Evolutionary conservation across 2,888 invertebrate species (phyloP), one percentile per base, ranked within the genome.

Genomic region (Heliconius erato): DNA sequence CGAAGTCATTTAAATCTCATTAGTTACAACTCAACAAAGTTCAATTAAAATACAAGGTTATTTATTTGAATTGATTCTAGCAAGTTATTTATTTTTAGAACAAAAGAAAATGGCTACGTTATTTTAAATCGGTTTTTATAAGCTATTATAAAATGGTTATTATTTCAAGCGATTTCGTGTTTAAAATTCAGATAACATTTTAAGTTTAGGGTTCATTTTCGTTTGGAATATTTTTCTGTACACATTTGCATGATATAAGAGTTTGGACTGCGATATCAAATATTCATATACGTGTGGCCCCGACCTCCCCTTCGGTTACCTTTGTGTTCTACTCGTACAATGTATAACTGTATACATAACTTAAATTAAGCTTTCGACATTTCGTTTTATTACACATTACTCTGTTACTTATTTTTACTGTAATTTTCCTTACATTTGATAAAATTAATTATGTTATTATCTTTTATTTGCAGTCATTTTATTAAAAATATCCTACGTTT

Each of bases 211-310:
- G 54, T 35, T n/a, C 28, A 78, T 54, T 65, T 80, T 82, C 54
- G 77, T 49, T 32, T 83, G 26, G 44, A 67, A 40, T 65, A 40
- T 79, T 79, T 63, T 54, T 44, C 23, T 74, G 28, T 83, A 28
- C 49, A 72, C 68, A 84, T 84, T 81, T 82, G 82, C 85, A 84
- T 84, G 82, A 86, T 86, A 91, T 90, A 90, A 85, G 89, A 89
- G 87, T 89, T 88, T 84, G 86, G 87, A 88, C 84, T 89, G 80
- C n/a, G 76, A 74, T 88, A 94, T 95, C 91, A 92, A 94, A 94
- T 94, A 95, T 95, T 94, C 95, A 95, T 94, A 89, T 84, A 82
- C 87, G 81, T 84, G 81, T 85, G 85, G 76, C 85, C 88, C 87
- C 84, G 65, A 69, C 71, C 87, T 85, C 87, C 86, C 88, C 85